Conservation (phyloP, 2,797 vertebrate species). For the Potorous gilbertii region DNA sequence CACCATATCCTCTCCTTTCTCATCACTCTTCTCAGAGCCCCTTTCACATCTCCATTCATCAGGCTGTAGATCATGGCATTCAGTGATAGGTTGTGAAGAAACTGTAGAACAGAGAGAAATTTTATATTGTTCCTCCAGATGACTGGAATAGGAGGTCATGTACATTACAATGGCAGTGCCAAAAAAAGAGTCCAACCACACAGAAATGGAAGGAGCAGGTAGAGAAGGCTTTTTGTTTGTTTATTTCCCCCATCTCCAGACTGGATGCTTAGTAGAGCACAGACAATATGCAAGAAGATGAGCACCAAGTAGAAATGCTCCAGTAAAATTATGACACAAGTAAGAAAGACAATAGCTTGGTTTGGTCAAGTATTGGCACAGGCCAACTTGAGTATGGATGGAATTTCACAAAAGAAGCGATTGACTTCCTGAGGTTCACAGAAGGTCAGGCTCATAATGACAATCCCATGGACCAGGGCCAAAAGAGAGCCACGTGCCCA, state of each 20-base stretch:
- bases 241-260: not conserved
- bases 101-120: not conserved
- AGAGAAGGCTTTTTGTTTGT: conserved; percentile 39
- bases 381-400: conserved; percentile 65
- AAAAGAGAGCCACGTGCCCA: conserved; percentile 56
- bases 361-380: conserved; percentile 61
- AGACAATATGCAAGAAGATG: conserved; percentile 34
- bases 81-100: not conserved
- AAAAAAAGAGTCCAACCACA: conserved; percentile 42
- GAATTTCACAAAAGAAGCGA: conserved; percentile 75
- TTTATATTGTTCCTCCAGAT: not conserved
- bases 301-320: conserved; percentile 23
- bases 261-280: conserved; percentile 17
- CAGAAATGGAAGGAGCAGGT: conserved; percentile 55
- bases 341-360: conserved; percentile 53
- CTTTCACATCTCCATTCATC: not conserved
- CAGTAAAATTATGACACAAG: conserved; percentile 63
- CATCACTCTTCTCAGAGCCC: not conserved
- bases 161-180: conserved; percentile 37
- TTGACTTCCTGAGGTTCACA: conserved; percentile 53
- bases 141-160: not conserved
- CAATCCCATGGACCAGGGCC: conserved; percentile 48
- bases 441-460: conserved; percentile 62
- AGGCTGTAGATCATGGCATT: not conserved
- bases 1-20: no score